Evolutionary conservation across 2,888 invertebrate species (phyloP).

Genomic region (Iselma pallidipennis): DNA sequence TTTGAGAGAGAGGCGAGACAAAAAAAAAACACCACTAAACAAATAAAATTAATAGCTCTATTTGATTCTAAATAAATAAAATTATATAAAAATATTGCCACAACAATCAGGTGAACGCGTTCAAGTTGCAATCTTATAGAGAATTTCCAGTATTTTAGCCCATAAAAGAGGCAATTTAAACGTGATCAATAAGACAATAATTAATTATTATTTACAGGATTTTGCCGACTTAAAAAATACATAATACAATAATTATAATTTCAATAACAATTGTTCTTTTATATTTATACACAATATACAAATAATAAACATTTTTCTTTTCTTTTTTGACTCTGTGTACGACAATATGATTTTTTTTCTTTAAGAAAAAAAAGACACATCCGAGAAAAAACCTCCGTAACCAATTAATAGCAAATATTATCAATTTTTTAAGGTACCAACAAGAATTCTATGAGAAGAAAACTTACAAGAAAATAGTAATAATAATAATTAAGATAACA

Average conservation of each 20-base stretch:
- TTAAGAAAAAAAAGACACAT: neutral
- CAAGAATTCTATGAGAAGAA: neutral
- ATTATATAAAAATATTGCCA: constrained; percentile 35
- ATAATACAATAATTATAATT: neutral
- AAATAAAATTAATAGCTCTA: constrained; percentile 8
- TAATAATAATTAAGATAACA: neutral
- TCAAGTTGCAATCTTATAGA: neutral
- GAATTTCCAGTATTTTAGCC: neutral
- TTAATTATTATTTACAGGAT: neutral
- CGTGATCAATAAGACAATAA: neutral
- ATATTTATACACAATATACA: neutral
- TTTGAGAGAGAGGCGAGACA: no score
- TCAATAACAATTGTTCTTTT: neutral
- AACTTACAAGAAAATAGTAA: neutral
- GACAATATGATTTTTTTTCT: neutral
- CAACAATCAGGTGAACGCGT: constrained; percentile 3
- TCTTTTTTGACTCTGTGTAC: neutral
- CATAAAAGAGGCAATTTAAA: neutral
- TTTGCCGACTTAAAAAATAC: neutral
- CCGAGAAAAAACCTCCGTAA: neutral
- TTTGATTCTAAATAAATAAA: constrained; percentile 32
- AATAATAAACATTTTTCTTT: neutral
- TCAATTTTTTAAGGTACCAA: neutral
- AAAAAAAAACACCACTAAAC: constrained; percentile 3
- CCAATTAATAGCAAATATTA: neutral